Percentiles rank a stretch among this genome's conserved stretches.
phyloP scores from a whole-genome alignment of 2,797 vertebrate genomes.

The Poeciliopsis turneri region DNA sequence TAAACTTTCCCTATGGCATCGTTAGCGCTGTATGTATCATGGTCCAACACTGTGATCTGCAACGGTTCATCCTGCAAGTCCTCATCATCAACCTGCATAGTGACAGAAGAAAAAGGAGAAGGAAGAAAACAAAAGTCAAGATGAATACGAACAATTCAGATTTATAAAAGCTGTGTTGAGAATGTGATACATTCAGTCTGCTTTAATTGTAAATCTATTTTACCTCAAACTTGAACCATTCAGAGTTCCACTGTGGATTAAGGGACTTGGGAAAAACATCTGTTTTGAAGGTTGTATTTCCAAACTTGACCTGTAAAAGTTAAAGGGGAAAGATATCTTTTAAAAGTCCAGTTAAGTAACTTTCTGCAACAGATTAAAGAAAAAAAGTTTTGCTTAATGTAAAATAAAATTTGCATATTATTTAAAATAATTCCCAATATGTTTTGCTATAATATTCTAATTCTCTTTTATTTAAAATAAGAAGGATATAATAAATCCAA shows the following conservation, averaged over 20 bases:
- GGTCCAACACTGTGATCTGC: constrained; percentile 97
- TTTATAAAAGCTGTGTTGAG: background rate
- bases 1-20: constrained; percentile 99
- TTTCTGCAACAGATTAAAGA: background rate
- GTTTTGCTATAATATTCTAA: background rate
- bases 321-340: background rate
- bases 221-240: constrained; percentile 99
- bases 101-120: background rate
- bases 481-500: background rate
- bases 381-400: background rate
- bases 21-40: constrained; percentile 98
- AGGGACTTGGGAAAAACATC: constrained; percentile 97
- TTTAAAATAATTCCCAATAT: background rate
- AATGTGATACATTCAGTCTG: rapidly evolving
- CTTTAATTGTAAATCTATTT: constrained; percentile 26
- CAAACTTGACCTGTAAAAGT: constrained; percentile 92
- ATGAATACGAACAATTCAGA: background rate
- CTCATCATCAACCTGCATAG: constrained; percentile 93
- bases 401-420: background rate
- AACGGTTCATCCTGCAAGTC: constrained; percentile 97
- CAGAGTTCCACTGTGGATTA: constrained; percentile 99
- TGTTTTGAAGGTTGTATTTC: constrained; percentile 98
- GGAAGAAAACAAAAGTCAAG: background rate
- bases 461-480: background rate
- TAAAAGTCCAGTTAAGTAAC: background rate